phyloP scores from a whole-genome alignment of 2,797 vertebrate genomes.

The Craterocephalus amniculus region DNA sequence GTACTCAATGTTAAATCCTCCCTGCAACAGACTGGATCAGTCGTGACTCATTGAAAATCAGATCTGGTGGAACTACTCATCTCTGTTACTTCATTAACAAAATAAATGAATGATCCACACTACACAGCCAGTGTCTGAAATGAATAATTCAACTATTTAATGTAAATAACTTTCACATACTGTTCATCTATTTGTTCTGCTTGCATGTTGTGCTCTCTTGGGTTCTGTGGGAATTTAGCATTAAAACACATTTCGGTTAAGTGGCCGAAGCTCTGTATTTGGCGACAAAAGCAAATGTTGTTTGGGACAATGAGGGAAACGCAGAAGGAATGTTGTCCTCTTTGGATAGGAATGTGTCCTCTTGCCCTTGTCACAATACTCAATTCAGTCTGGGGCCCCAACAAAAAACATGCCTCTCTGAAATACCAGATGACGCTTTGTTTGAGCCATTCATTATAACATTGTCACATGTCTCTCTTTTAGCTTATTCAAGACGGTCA shows the following conservation, averaged over 20 bases:
- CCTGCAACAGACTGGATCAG: not conserved
- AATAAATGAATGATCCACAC: not conserved
- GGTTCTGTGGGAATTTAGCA: conserved; percentile 47
- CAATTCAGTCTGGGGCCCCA: conserved; percentile 47
- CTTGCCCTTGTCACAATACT: conserved; percentile 65
- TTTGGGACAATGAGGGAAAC: conserved; percentile 56
- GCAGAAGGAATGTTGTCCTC: conserved; percentile 58
- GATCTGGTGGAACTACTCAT: not conserved
- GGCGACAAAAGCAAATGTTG: conserved; percentile 59
- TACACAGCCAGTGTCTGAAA: not conserved
- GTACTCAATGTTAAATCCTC: not conserved
- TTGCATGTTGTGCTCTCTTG: not conserved
- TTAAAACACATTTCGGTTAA: conserved; percentile 51
- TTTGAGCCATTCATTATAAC: conserved; percentile 65
- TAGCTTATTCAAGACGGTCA: conserved; percentile 42
- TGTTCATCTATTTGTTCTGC: conserved; percentile 14
- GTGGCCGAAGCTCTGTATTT: conserved; percentile 44
- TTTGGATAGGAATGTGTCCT: conserved; percentile 70
- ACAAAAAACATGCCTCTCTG: conserved; percentile 49
- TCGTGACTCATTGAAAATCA: not conserved
- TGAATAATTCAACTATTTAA: not conserved
- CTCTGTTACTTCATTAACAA: not conserved
- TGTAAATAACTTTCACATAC: not conserved
- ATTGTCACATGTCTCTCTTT: conserved; percentile 59
- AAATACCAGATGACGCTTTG: conserved; percentile 74